Evolutionary conservation across 2,797 vertebrate genomes (phyloP).

Genomic region (Sebastes glaucus): DNA sequence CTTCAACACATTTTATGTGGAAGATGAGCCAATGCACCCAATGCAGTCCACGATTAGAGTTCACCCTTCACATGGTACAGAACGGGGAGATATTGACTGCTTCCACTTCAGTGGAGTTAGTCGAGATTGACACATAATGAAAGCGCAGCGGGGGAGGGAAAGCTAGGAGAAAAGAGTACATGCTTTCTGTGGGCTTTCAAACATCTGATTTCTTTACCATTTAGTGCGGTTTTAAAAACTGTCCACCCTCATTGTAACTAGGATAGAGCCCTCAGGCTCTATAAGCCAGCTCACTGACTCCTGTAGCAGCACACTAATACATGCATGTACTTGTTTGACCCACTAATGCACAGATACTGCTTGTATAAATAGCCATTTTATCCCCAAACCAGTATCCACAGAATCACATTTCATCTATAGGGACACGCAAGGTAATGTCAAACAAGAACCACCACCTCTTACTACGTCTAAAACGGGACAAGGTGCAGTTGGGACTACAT

Average conservation of each 20-base stretch:
- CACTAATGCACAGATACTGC: neutral
- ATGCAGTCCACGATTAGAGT: conserved; percentile 67
- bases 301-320: neutral
- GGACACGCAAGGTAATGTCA: neutral
- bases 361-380: neutral
- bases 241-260: neutral
- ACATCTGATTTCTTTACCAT: conserved; percentile 29
- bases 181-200: conserved; percentile 21
- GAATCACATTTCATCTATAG: neutral
- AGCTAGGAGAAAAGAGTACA: conserved; percentile 34
- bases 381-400: neutral
- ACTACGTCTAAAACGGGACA: neutral
- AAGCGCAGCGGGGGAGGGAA: conserved; percentile 53
- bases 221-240: conserved; percentile 12
- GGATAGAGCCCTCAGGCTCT: neutral
- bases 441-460: neutral
- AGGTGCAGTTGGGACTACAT: neutral
- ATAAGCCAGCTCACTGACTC: neutral
- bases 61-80: conserved; percentile 73
- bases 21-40: conserved; percentile 73
- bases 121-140: conserved; percentile 80
- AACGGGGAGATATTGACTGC: conserved; percentile 78
- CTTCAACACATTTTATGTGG: conserved; percentile 70
- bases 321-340: neutral
- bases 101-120: conserved; percentile 79